Conservation (phyloP, 2,888 invertebrate genomes). For the Geophilus truncorum region DNA sequence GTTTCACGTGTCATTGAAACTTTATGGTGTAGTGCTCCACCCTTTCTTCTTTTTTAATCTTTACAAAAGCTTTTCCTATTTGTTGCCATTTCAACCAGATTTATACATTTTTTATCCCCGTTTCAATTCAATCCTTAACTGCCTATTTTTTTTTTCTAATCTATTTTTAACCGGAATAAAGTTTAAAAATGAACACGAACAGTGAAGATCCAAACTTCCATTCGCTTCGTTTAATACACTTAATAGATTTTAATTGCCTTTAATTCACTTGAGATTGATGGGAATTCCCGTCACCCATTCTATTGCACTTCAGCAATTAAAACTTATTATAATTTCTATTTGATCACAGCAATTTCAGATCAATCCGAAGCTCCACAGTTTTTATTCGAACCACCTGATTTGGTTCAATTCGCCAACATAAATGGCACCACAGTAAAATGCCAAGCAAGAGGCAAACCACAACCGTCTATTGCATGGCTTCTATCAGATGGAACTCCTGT, state of each 20-base stretch:
- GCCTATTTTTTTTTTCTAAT: background rate
- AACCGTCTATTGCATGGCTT: background rate
- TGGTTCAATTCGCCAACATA: background rate
- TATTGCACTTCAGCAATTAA: background rate
- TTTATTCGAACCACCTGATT: background rate
- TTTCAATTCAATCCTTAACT: background rate
- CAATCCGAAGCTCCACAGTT: background rate
- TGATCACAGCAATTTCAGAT: background rate
- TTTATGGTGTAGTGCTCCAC: background rate
- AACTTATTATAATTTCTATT: too few species aligned
- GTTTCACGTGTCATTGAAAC: background rate
- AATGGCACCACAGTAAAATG: background rate
- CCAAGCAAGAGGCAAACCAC: background rate
- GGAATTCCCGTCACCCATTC: background rate
- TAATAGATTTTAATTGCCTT: background rate
- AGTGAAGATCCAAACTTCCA: background rate
- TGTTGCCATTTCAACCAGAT: background rate
- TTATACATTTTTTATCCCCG: background rate
- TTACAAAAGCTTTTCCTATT: background rate
- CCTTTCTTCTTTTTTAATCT: background rate
- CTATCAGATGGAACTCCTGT: background rate
- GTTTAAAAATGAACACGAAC: too few species aligned
- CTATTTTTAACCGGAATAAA: too few species aligned
- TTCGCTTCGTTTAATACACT: background rate
- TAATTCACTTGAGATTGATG: background rate